A percentile compares a stretch with the other conserved stretches of the same genome.
Conservation (phyloP, 1,140 invertebrate genomes). For the Neodiprion pinetum region DNA sequence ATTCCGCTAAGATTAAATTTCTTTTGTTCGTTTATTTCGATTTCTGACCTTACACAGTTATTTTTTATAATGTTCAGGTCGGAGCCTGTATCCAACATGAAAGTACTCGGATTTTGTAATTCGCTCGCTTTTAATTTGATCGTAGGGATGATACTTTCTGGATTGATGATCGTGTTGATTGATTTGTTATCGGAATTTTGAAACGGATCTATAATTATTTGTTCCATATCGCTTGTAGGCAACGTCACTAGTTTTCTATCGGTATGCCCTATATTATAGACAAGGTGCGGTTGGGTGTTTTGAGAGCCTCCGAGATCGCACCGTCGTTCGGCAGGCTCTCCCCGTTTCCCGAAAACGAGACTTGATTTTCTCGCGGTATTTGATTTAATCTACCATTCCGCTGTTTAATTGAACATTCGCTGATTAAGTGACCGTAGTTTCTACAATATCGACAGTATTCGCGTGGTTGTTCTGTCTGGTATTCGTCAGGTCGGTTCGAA, state of each 20-base stretch:
- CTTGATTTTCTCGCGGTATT: not conserved
- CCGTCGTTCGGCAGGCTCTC: not conserved
- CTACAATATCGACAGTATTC: not conserved
- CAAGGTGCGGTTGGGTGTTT: not conserved
- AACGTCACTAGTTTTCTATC: not conserved
- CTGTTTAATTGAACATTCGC: not conserved
- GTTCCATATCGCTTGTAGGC: not conserved
- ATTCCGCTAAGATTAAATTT: not conserved
- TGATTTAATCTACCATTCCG: not conserved
- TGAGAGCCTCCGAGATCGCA: not conserved
- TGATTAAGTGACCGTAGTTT: not conserved
- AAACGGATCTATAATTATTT: no score
- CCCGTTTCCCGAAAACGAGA: not conserved
- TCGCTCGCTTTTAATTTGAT: not conserved
- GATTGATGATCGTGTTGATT: no score
- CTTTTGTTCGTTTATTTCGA: not conserved
- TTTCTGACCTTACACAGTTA: not conserved
- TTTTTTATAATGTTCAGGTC: slow-evolving; percentile 17
- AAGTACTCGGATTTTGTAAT: not conserved
- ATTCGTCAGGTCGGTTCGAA: no score
- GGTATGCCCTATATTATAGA: not conserved
- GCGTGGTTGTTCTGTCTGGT: no score
- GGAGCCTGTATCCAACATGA: slow-evolving; percentile 13
- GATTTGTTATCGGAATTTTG: no score
- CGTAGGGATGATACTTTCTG: not conserved